Conservation (phyloP, 2,888 invertebrate genomes). For the Cataglyphis cursor region DNA sequence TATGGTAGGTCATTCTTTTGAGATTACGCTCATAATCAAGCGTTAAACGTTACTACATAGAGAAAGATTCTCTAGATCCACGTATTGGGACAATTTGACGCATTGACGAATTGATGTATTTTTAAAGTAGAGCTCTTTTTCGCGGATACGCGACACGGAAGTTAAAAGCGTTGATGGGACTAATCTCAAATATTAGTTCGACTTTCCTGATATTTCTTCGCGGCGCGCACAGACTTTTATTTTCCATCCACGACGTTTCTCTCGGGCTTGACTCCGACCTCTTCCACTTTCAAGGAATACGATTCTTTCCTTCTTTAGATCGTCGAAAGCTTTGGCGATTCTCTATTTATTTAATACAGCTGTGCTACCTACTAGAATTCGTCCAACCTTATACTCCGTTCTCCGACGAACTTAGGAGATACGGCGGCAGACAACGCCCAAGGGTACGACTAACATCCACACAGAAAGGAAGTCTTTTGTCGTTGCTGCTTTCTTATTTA, state of each 20-base stretch:
- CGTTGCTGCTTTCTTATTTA: conserved; percentile 81
- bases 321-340: conserved; percentile 52
- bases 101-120: conserved; percentile 26
- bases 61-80: neutral
- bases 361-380: conserved; percentile 57
- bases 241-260: conserved; percentile 34
- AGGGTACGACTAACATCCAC: conserved; percentile 72
- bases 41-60: conserved; percentile 2
- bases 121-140: neutral
- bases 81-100: neutral
- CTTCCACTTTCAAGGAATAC: conserved; percentile 50
- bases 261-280: conserved; percentile 52
- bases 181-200: conserved; percentile 59
- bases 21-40: conserved; percentile 59
- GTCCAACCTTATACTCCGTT: conserved; percentile 45
- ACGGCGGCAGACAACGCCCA: conserved; percentile 76
- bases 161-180: conserved; percentile 39
- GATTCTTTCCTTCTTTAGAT: conserved; percentile 59
- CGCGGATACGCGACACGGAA: neutral
- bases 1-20: conserved; percentile 63
- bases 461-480: conserved; percentile 75
- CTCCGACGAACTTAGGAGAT: conserved; percentile 67
- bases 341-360: conserved; percentile 79
- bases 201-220: conserved; percentile 47
- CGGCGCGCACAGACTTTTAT: conserved; percentile 43